phyloP scores from a whole-genome alignment of 53 echinoderm and acorn worm species.

The Stichopus horrens region DNA sequence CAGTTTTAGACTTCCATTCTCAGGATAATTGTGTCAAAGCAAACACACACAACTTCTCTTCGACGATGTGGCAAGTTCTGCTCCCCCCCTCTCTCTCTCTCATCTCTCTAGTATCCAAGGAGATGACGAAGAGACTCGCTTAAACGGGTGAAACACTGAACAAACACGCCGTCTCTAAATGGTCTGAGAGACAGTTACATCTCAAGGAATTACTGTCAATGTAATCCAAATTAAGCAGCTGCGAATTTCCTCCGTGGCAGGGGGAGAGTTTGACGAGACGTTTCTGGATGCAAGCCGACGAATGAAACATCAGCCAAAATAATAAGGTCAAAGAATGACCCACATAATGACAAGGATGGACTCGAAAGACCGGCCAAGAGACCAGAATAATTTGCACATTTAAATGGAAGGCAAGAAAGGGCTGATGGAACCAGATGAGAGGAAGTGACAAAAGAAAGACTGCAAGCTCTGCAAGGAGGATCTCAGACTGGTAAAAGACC shows the following conservation, averaged over 20 bases:
- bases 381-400: neutral
- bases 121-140: neutral
- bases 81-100: neutral
- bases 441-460: neutral
- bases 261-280: neutral
- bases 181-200: neutral
- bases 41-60: too few relatives aligned
- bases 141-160: slow-evolving; percentile 19
- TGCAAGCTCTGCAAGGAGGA: neutral
- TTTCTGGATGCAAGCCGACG: neutral
- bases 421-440: neutral
- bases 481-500: neutral
- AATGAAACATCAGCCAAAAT: slow-evolving; percentile 5
- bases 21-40: too few relatives aligned
- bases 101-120: neutral
- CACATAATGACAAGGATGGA: neutral
- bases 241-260: neutral
- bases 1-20: too few relatives aligned
- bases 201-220: slow-evolving; percentile 22
- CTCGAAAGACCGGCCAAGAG: neutral
- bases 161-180: neutral
- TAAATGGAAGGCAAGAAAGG: neutral
- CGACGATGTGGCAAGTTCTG: too few relatives aligned
- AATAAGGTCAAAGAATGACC: neutral
- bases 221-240: neutral